A percentile compares a stretch with the other conserved stretches of the same genome.
Conservation (phyloP, 2,113 vertebrate genomes). For the Mugil cephalus region DNA sequence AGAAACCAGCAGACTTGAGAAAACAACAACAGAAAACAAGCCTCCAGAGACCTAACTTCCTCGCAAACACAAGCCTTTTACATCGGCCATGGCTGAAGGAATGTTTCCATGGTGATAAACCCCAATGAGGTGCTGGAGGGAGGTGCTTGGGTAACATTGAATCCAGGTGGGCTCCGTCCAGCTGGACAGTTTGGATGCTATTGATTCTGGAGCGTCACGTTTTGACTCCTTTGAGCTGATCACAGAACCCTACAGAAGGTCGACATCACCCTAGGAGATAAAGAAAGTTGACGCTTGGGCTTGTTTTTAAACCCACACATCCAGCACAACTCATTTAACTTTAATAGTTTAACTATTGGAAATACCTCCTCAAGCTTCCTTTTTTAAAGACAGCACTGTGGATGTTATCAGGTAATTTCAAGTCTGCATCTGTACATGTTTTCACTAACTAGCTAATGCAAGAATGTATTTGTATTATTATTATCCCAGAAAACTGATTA, state of each 20-base stretch:
- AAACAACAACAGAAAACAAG: conserved; percentile 62
- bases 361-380: no score
- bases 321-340: background rate
- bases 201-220: conserved; percentile 42
- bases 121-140: conserved; percentile 39
- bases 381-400: no score
- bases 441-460: no score
- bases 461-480: no score
- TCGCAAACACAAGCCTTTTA: conserved; percentile 56
- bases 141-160: conserved; percentile 17
- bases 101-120: conserved; percentile 71
- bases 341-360: no score
- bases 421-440: no score
- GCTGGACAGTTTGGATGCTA: conserved; percentile 53
- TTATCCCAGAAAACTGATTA: no score
- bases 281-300: background rate
- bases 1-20: conserved; percentile 52
- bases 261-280: background rate
- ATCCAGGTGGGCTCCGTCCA: conserved; percentile 69
- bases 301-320: conserved; percentile 5
- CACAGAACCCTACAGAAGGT: conserved; percentile 1
- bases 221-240: no score
- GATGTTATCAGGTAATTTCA: no score
- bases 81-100: conserved; percentile 40
- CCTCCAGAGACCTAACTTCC: conserved; percentile 53